Evolutionary conservation across 1,140 invertebrate genomes (phyloP), one percentile per base, ranked within the genome.

Genomic region (Ylistrum balloti): DNA sequence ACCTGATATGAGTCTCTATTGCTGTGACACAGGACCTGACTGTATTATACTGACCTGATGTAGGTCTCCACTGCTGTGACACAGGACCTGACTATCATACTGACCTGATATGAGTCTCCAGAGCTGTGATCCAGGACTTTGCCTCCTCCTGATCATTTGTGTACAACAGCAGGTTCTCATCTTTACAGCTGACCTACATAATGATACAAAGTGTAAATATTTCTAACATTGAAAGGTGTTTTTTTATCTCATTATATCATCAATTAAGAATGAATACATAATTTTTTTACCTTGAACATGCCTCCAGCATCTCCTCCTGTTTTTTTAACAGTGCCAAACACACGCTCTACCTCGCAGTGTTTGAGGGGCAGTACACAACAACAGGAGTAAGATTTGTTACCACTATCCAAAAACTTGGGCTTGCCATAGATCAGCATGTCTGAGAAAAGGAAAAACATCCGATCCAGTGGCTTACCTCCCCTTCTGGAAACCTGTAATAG

Each of bases 391-490:
- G 94, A 92, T 33, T 93, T 93, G 41, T 93, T 94, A 28, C 94
- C 93, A 88, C 94, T 94, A 90, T 96, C 95, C 33, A 96, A 88
- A 20, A 95, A 91, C 86, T 93, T 92, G 0, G 95, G 94, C 90
- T 96, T 96, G 38, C 96, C 96, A 89, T 96, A 96, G 85, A 96
- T 93, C 35, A 96, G 88, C 91, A 96, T 95, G 90, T 96, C 96
- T n/a, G 95, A 96, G 90, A 96, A 96, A 38, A 96, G 94, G 92
- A 96, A 96, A 90, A 96, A 96, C 94, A 96, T 96, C 11, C 96
- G 91, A 85, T 96, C 95, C 86, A 94, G 92, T 17, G 94, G 94
- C 33, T 94, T 94, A 15, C 94, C 95, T 33, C 95, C 95, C 90
- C 95, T 94, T 33, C 94, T 89, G 0, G 96, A 95, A n/a, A 98